Conservation (phyloP, 2,113 vertebrate genomes). For the Plecturocebus donacophilus region DNA sequence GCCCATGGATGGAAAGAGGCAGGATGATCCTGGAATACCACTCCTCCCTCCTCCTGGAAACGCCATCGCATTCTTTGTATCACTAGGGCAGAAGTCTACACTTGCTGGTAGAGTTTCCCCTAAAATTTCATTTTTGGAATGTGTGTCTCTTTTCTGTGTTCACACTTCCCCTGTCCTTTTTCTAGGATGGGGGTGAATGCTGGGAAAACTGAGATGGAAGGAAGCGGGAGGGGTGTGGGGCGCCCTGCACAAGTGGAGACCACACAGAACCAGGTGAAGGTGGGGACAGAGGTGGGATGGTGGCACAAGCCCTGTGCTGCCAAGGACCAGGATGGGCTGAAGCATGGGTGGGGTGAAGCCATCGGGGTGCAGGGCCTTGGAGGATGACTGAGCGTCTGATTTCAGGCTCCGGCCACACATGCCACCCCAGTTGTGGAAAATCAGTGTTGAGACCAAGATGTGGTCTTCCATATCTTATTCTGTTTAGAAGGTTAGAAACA, state of each 20-base stretch:
- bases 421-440: not conserved
- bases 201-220: not conserved
- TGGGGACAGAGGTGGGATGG: not conserved
- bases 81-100: not conserved
- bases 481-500: not conserved
- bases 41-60: not conserved
- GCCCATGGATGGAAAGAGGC: not conserved
- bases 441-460: not conserved
- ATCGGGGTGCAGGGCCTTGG: too few relatives aligned
- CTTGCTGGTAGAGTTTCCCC: not conserved
- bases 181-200: not conserved
- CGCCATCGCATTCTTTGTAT: not conserved
- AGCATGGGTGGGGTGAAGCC: not conserved
- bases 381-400: not conserved
- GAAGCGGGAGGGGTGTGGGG: not conserved
- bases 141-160: not conserved
- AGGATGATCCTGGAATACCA: not conserved
- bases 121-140: not conserved
- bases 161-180: too few relatives aligned
- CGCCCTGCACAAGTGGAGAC: not conserved
- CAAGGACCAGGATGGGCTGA: not conserved
- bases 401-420: not conserved
- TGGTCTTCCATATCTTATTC: not conserved
- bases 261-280: rapidly evolving
- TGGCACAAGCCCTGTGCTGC: not conserved